Evolutionary conservation across 2,797 vertebrate species (phyloP), one percentile per base, ranked within the genome.

Genomic region (Pangasius sanitwongsei): DNA sequence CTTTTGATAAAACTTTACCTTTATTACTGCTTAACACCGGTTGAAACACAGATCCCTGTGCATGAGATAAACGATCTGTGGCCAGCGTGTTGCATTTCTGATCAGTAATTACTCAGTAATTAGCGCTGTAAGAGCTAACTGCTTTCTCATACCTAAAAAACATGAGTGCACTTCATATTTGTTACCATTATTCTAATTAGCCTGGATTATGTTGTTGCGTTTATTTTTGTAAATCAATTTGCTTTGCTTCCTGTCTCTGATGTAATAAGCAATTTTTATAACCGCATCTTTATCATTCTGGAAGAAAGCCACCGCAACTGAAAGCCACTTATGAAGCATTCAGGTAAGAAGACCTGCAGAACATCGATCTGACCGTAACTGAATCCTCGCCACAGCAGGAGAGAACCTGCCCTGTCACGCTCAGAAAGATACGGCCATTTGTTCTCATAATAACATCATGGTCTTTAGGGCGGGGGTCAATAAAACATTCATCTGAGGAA

Each of bases 381-480:
- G 48, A 53, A 53, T 78, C 44, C 75, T 31, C 48, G 31, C 48
- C 48, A 31, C 44, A 53, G 48, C 48, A 75, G 72, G 72, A 48
- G 23, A 75, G 25, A 75, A 25, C 1, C 25, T 12, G 67, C 69
- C 67, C 59, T 25, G 78, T 31, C 85, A 75, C 57, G 57, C 31
- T 82, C 72, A 77, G 85, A 78, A 78, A 59, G 53, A 31, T 34
- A 53, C 53, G 18, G 25, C 41, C 41, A 72, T 89, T 89, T 82
- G 84, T 86, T 53, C 67, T 63, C 80, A 65, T 83, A 44, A 87
- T 89, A 69, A 87, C 50, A 67, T 41, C 16, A 59, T 44, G 77
- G 85, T 34, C 59, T 87, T 82, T 70, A 37, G 86, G 78, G 34
- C n/a, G 25, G 59, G 61, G 72, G 78, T 77, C 88, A 87, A 83